phyloP scores from a whole-genome alignment of 2,113 vertebrate species.

The Callaeas wilsoni region DNA sequence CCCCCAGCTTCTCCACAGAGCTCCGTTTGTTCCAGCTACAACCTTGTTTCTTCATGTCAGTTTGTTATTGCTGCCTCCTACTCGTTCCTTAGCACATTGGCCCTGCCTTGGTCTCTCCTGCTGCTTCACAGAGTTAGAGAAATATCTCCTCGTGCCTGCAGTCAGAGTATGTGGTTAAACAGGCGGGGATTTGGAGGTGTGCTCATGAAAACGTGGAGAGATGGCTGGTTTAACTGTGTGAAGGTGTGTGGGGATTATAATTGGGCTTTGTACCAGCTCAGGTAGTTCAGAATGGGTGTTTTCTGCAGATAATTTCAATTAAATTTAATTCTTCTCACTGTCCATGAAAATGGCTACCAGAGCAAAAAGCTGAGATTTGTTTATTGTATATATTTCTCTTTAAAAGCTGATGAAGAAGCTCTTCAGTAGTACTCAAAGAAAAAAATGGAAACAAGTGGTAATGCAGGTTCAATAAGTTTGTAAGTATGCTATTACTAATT shows the following conservation, averaged over 20 bases:
- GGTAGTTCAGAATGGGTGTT: background rate
- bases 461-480: background rate
- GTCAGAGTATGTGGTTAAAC: background rate
- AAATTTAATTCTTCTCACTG: background rate
- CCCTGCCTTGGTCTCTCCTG: background rate
- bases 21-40: background rate
- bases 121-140: background rate
- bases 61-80: conserved; percentile 44
- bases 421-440: background rate
- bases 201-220: background rate
- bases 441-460: accelerated
- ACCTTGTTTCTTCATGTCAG: background rate
- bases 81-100: background rate
- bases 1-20: background rate
- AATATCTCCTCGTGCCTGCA: background rate
- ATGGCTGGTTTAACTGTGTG: background rate
- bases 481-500: background rate
- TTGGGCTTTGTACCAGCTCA: background rate
- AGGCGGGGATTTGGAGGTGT: background rate
- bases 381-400: background rate
- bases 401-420: background rate
- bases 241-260: background rate
- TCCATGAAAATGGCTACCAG: background rate
- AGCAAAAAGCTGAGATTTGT: background rate
- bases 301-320: background rate